Evolutionary conservation across 2,888 invertebrate genomes (phyloP), one percentile per base, ranked within the genome.

Genomic region (Limnephilus rhombicus): DNA sequence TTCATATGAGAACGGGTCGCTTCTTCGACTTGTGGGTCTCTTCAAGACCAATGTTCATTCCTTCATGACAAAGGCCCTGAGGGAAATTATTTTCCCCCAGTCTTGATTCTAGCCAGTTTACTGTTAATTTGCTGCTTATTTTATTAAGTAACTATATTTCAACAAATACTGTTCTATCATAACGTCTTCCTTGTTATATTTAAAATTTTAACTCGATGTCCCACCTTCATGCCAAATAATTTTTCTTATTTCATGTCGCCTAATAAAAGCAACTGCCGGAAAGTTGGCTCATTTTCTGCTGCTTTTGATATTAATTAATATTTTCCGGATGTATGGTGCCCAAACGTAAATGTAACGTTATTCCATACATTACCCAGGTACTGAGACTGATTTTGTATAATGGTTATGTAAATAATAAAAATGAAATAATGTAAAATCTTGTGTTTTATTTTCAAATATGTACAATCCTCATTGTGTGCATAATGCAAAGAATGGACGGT

Each of bases 301-400:
- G 83, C 37, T 68, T 24, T 68, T 68, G 68, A 68, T 68, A 68
- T 68, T 24, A 5, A 68, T 24, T 68, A 34, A 83, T 83, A 83
- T 37, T 83, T 12, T 83, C 37, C 37, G 45, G 31, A 89, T 89
- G 88, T 89, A 89, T 80, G 88, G 88, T 89, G 88, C 45, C 88
- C 88, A 89, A 80, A 80, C 80, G 68, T 80, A 89, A 89, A 80
- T 89, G 68, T 80, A 89, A 89, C 18, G 80, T 41, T 89, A 89
- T 91, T 90, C 89, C 89, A 89, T 85, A 31, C 81, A 93, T 89
- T 93, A 93, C 90, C 93, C 90, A 86, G 91, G 91, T 91, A 91
- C 91, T 92, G 93, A 93, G 93, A 93, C 93, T 93, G 93, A 93
- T 93, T 92, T 93, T 93, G 91, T 92, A 93, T 80, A 90, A 89